Evolutionary conservation across 2,888 invertebrate species (phyloP).

Genomic region (Abscondita cerata): DNA sequence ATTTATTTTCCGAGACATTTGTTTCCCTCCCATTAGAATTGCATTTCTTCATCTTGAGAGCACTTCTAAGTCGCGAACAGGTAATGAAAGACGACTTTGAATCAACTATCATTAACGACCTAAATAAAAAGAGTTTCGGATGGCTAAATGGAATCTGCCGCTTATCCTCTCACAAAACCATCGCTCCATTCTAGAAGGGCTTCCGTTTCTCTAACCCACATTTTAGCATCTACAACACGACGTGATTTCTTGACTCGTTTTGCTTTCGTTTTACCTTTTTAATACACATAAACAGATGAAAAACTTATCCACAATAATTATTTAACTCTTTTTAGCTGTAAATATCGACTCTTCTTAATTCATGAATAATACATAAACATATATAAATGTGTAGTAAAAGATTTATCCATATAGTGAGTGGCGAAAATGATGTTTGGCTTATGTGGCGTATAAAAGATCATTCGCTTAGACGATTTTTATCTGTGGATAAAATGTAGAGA

Average conservation of each 20-base stretch:
- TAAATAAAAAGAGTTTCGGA: slow-evolving; percentile 59
- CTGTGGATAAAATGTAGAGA: slow-evolving; percentile 25
- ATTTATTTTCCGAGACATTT: slow-evolving; percentile 45
- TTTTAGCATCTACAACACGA: slow-evolving; percentile 54
- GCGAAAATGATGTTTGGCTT: slow-evolving; percentile 45
- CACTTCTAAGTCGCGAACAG: slow-evolving; percentile 36
- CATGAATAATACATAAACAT: slow-evolving; percentile 35
- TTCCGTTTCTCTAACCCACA: slow-evolving; percentile 52
- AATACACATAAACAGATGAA: slow-evolving; percentile 21
- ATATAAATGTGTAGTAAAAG: slow-evolving; percentile 37
- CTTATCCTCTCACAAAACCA: slow-evolving; percentile 49
- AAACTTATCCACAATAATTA: not conserved
- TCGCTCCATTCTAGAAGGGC: slow-evolving; percentile 50
- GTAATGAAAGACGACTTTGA: slow-evolving; percentile 46
- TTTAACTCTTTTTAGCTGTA: not conserved
- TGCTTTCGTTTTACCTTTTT: slow-evolving; percentile 30
- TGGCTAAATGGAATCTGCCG: slow-evolving; percentile 58
- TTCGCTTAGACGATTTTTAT: slow-evolving; percentile 32
- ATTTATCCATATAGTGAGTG: slow-evolving; percentile 45
- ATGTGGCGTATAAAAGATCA: slow-evolving; percentile 41
- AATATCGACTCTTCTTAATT: not conserved
- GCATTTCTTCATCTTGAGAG: slow-evolving; percentile 35
- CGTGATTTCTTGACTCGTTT: slow-evolving; percentile 34
- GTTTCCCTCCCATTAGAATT: slow-evolving; percentile 34
- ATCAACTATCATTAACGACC: slow-evolving; percentile 57